Conservation (phyloP, 1,140 invertebrate species). For the Drosophila varians region DNA sequence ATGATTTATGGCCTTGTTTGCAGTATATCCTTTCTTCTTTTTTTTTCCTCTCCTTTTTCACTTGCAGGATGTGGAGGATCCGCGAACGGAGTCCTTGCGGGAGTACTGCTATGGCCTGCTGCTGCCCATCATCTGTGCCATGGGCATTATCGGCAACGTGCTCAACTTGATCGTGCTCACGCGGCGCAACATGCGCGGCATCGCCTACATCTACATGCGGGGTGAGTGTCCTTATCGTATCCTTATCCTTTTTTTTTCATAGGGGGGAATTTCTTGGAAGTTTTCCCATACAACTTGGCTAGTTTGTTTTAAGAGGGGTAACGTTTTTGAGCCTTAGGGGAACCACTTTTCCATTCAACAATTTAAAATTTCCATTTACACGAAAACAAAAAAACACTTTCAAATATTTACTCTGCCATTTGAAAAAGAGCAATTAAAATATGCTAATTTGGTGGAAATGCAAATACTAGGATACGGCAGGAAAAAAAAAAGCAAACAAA, state of each 20-base stretch:
- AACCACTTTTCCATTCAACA: too few species aligned
- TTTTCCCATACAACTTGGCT: too few species aligned
- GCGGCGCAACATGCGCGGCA: constrained; percentile 89
- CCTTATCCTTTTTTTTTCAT: background rate
- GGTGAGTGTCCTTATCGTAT: constrained; percentile 84
- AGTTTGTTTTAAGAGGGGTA: too few species aligned
- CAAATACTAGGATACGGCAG: background rate
- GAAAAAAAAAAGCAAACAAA: background rate
- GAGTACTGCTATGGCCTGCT: constrained; percentile 89
- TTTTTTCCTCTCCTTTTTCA: background rate
- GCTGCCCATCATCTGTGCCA: constrained; percentile 88
- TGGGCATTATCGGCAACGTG: constrained; percentile 90
- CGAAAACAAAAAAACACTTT: background rate
- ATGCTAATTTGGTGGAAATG: background rate
- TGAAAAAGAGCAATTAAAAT: background rate
- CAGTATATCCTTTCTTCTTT: constrained; percentile 6
- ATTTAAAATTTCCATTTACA: too few species aligned
- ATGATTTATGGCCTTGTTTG: constrained; percentile 66
- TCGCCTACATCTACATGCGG: constrained; percentile 91
- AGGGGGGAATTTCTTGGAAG: too few species aligned
- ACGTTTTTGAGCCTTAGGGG: too few species aligned
- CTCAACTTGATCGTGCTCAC: constrained; percentile 90
- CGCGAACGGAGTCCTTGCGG: constrained; percentile 86
- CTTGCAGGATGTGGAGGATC: constrained; percentile 84
- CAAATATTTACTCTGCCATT: background rate